These are phyloP conservation scores for Crypturellus tataupa DNA, from an alignment of 2,797 vertebrate species.

Conservation along the genomic window DNA sequence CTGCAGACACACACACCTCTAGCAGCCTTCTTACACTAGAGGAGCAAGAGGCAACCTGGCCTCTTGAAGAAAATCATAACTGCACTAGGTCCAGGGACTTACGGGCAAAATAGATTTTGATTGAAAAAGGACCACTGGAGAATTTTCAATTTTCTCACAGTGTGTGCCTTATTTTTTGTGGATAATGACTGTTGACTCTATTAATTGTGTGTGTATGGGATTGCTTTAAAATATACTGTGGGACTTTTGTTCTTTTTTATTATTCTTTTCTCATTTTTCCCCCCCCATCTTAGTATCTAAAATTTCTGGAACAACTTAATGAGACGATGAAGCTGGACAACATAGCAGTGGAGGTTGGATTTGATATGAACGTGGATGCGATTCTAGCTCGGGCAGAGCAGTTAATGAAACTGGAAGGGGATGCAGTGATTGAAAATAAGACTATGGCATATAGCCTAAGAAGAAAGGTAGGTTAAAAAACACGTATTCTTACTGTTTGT, in stretches of 20 bases:
- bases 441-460: constrained; percentile 86
- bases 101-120: background rate
- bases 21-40: background rate
- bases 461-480: constrained; percentile 86
- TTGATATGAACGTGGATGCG: constrained; percentile 88
- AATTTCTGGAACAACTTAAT: constrained; percentile 89
- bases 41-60: background rate
- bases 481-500: background rate
- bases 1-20: background rate
- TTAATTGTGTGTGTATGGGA: background rate
- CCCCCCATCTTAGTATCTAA: constrained; percentile 83
- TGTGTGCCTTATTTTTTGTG: background rate
- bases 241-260: background rate
- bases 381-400: constrained; percentile 88
- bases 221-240: background rate
- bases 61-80: background rate
- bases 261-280: background rate
- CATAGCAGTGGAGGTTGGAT: constrained; percentile 87
- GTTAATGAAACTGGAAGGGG: constrained; percentile 87
- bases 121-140: background rate
- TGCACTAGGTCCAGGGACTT: background rate
- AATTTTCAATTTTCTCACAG: background rate
- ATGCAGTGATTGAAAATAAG: constrained; percentile 87
- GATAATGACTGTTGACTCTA: background rate
- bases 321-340: constrained; percentile 87